Evolutionary conservation across 1,140 invertebrate genomes (phyloP).

Genomic region (Stratiolaelaps scimitus): DNA sequence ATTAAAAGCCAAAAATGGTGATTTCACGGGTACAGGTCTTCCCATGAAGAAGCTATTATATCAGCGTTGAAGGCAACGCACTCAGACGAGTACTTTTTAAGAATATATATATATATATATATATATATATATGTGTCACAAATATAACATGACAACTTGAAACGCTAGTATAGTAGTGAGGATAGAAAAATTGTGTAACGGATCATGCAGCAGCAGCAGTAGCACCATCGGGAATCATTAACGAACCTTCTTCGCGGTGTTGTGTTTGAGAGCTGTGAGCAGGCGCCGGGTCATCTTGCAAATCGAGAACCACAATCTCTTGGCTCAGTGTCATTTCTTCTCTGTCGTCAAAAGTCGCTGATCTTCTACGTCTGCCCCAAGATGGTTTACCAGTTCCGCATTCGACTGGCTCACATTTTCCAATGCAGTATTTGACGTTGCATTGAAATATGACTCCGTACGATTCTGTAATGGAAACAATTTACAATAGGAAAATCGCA

Average conservation of each 20-base stretch:
- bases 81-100: too few species aligned
- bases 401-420: conserved; percentile 73
- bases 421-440: conserved; percentile 88
- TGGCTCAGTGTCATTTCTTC: conserved; percentile 83
- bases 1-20: too few species aligned
- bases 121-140: too few species aligned
- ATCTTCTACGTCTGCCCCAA: conserved; percentile 72
- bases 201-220: too few species aligned
- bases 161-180: too few species aligned
- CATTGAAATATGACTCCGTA: conserved; percentile 94
- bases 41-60: too few species aligned
- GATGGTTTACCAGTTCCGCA: conserved; percentile 43
- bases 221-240: too few species aligned
- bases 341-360: conserved; percentile 46
- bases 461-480: conserved; percentile 49
- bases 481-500: neutral
- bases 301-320: conserved; percentile 79
- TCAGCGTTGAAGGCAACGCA: too few species aligned
- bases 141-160: too few species aligned
- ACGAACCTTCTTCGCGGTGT: conserved; percentile 22
- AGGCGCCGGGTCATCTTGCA: conserved; percentile 61
- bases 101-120: too few species aligned
- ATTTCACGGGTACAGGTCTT: too few species aligned
- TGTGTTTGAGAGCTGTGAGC: conserved; percentile 31
- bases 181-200: too few species aligned